Conservation (phyloP, 35 echinoderm and acorn worm genomes). For the Apostichopus californicus region DNA sequence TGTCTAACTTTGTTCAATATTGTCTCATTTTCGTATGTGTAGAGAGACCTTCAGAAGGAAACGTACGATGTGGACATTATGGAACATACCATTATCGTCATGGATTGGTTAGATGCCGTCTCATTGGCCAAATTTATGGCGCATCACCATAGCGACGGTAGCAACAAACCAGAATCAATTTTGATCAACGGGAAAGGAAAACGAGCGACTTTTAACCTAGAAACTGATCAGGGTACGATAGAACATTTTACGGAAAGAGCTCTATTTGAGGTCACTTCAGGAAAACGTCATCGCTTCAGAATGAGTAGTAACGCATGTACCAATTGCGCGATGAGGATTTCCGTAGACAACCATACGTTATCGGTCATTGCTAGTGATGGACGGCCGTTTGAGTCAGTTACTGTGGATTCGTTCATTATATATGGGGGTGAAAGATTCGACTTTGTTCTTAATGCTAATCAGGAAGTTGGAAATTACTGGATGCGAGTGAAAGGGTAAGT, state of each 20-base stretch:
- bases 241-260: constrained; percentile 33
- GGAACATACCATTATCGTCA: constrained; percentile 72
- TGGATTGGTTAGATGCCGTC: constrained; percentile 84
- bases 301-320: constrained; percentile 84
- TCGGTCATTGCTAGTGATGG: constrained; percentile 88
- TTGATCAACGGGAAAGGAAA: constrained; percentile 92
- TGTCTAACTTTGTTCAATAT: too few relatives aligned
- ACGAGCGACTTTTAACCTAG: neutral
- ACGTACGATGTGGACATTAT: constrained; percentile 79
- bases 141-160: constrained; percentile 82
- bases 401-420: constrained; percentile 67
- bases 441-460: constrained; percentile 60
- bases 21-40: too few relatives aligned
- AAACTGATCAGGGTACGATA: neutral
- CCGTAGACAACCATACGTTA: constrained; percentile 76
- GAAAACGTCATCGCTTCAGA: constrained; percentile 73
- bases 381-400: constrained; percentile 52
- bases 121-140: constrained; percentile 78
- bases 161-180: constrained; percentile 84
- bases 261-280: constrained; percentile 16
- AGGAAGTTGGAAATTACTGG: constrained; percentile 74
- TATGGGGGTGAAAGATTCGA: constrained; percentile 77
- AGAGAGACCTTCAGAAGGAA: constrained; percentile 45
- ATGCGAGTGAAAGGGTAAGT: constrained; percentile 67
- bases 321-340: constrained; percentile 74